Conservation (phyloP, 2,888 invertebrate genomes). For the Aphodius granarius region DNA sequence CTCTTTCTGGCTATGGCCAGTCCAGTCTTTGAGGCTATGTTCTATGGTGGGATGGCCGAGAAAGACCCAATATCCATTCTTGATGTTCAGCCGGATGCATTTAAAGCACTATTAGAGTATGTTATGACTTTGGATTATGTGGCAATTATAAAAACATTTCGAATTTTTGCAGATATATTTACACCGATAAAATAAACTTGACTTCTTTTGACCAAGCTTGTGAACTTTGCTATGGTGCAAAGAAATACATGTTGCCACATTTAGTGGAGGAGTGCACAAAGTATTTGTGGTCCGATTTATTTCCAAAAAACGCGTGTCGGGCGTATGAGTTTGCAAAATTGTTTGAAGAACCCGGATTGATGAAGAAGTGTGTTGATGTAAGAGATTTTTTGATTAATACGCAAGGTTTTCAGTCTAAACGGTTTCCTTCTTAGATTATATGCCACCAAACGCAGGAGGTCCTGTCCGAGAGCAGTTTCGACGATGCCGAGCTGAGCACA, state of each 20-base stretch:
- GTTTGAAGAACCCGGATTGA: constrained; percentile 79
- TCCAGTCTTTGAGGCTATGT: constrained; percentile 88
- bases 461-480: constrained; percentile 73
- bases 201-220: constrained; percentile 84
- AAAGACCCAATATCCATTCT: constrained; percentile 76
- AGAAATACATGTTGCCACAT: constrained; percentile 85
- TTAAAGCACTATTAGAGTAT: constrained; percentile 77
- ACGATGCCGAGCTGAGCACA: constrained; percentile 75
- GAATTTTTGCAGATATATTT: constrained; percentile 69
- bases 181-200: constrained; percentile 78
- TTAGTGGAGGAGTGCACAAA: constrained; percentile 81
- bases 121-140: constrained; percentile 35
- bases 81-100: constrained; percentile 85
- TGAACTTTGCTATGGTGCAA: constrained; percentile 84
- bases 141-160: constrained; percentile 1
- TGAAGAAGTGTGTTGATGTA: constrained; percentile 80
- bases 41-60: constrained; percentile 81
- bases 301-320: constrained; percentile 79
- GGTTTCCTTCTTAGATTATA: constrained; percentile 63
- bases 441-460: constrained; percentile 76
- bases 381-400: constrained; percentile 25
- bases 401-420: background rate
- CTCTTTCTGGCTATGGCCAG: constrained; percentile 83
- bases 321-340: constrained; percentile 86
- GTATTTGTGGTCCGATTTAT: constrained; percentile 79